Percentiles rank a stretch among this genome's conserved stretches.
These are phyloP conservation scores for Odontothrips loti DNA, from an alignment of 2,888 invertebrate species.

Conservation along the genomic window DNA sequence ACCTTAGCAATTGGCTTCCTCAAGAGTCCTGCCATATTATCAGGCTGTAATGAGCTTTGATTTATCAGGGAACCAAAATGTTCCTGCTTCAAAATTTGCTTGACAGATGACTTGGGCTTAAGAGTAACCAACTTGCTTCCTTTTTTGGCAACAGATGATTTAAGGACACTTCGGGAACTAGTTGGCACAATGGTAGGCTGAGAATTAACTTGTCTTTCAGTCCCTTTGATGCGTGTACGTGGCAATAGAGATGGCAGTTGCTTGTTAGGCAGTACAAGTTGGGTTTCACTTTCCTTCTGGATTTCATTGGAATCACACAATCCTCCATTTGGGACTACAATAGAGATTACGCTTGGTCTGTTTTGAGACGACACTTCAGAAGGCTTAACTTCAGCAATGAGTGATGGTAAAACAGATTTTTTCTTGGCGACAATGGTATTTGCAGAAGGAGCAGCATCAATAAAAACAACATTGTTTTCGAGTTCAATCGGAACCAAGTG, in stretches of 20 bases:
- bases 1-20: neutral
- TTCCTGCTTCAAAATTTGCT: neutral
- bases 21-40: neutral
- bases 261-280: neutral
- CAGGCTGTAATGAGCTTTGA: neutral
- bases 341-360: neutral
- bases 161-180: slow-evolving; percentile 34
- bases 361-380: neutral
- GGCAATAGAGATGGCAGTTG: neutral
- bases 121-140: neutral
- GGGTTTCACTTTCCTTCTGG: neutral
- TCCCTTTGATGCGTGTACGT: neutral
- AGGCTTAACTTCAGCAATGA: neutral
- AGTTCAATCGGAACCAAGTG: neutral
- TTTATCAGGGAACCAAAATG: neutral
- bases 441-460: neutral
- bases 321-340: neutral
- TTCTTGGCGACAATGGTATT: neutral
- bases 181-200: neutral
- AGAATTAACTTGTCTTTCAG: neutral
- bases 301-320: neutral
- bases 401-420: neutral
- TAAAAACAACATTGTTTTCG: slow-evolving; percentile 8
- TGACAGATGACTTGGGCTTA: neutral
- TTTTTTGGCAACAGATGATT: slow-evolving; percentile 8